These are phyloP conservation scores for Drosophila infuscata DNA, from an alignment of 2,888 invertebrate genomes.

Conservation along the genomic window DNA sequence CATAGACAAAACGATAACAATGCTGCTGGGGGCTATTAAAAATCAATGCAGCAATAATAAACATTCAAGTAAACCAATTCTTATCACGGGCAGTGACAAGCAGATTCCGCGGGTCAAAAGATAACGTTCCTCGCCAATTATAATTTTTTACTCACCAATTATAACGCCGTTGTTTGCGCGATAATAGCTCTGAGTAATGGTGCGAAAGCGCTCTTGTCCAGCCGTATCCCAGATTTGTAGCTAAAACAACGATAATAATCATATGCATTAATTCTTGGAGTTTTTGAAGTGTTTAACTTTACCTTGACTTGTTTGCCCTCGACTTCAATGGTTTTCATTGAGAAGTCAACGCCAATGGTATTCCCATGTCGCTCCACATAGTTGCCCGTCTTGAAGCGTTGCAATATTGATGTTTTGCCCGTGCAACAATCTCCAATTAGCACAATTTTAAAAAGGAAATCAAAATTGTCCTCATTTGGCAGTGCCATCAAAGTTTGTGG, in stretches of 20 bases:
- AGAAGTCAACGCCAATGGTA: conserved; percentile 99
- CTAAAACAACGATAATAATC: conserved; percentile 51
- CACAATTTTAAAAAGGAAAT: conserved; percentile 97
- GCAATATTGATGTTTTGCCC: conserved; percentile 97
- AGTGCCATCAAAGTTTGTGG: conserved; percentile 91
- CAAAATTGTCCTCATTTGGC: conserved; percentile 92
- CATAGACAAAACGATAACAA: conserved; percentile 24
- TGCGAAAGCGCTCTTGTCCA: conserved; percentile 97
- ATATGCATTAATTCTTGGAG: not conserved
- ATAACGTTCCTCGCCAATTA: conserved; percentile 28
- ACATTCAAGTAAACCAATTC: conserved; percentile 25
- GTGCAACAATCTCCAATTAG: conserved; percentile 96
- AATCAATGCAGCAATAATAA: conserved; percentile 57
- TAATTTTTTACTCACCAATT: conserved; percentile 87
- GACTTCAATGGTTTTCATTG: conserved; percentile 97
- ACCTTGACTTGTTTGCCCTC: conserved; percentile 98
- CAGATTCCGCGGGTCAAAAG: conserved; percentile 26
- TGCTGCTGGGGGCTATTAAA: conserved; percentile 30
- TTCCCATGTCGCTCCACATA: conserved; percentile 98
- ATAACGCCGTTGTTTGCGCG: conserved; percentile 98
- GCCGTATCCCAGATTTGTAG: conserved; percentile 98
- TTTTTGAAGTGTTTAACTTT: conserved; percentile 83
- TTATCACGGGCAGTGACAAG: conserved; percentile 48
- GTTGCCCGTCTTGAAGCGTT: conserved; percentile 97
- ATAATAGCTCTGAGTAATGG: conserved; percentile 98